These are phyloP conservation scores for Bradypus variegatus DNA, from an alignment of 2,797 vertebrate genomes.

Conservation along the genomic window DNA sequence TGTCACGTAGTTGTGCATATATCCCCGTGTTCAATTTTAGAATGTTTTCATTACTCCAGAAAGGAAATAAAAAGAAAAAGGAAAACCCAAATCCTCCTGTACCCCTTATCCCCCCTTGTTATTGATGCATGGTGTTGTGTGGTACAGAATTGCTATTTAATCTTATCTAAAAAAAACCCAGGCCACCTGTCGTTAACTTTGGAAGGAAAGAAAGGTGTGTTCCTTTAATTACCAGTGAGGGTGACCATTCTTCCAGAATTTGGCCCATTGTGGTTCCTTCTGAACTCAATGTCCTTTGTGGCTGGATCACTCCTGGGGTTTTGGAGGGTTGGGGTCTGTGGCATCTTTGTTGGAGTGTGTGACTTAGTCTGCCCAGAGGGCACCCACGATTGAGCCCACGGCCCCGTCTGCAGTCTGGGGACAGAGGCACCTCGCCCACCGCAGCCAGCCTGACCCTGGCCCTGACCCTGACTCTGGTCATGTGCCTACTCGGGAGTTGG, in stretches of 20 bases:
- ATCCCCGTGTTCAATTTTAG: no score
- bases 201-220: fast-evolving
- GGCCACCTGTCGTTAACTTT: background rate
- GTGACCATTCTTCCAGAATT: background rate
- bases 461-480: background rate
- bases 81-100: no score
- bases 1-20: no score
- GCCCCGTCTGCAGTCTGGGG: background rate
- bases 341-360: background rate
- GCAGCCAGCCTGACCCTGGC: no score
- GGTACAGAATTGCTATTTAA: background rate
- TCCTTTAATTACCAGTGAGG: background rate
- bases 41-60: no score
- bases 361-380: background rate
- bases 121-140: no score
- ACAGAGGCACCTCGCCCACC: no score
- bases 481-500: background rate
- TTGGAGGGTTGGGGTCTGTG: no score
- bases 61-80: no score
- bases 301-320: background rate
- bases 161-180: background rate
- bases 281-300: background rate
- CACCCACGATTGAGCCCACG: background rate
- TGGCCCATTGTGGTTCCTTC: background rate
- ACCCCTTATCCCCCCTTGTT: no score